Percentiles rank a stretch among this genome's conserved stretches.
Evolutionary conservation across 1,140 invertebrate species (phyloP).

Genomic region (Drosophila murphyi): DNA sequence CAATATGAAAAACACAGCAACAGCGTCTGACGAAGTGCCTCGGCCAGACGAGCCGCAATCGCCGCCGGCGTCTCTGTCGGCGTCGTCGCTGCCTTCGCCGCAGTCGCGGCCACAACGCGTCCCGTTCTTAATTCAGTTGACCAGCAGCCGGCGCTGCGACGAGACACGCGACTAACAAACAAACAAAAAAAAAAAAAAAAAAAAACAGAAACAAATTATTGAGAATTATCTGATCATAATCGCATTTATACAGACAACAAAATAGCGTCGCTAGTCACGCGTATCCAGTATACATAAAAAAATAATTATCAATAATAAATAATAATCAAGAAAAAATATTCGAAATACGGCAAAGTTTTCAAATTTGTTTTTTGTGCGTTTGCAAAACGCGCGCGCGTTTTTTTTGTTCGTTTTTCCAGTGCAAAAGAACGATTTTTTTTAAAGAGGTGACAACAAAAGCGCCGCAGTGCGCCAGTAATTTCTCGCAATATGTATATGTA

Average conservation of each 20-base stretch:
- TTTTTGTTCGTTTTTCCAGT: slow-evolving; percentile 35
- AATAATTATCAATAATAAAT: slow-evolving; percentile 5
- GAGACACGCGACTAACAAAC: slow-evolving; percentile 71
- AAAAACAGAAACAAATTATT: slow-evolving; percentile 16
- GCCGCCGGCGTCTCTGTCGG: slow-evolving; percentile 22
- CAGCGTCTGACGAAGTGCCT: slow-evolving; percentile 44
- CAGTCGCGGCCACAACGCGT: slow-evolving; percentile 53
- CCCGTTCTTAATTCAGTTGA: slow-evolving; percentile 84
- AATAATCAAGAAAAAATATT: not conserved
- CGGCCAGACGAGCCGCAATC: slow-evolving; percentile 56
- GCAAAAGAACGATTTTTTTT: slow-evolving; percentile 11
- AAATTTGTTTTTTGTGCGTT: slow-evolving; percentile 35
- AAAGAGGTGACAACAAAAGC: slow-evolving; percentile 60
- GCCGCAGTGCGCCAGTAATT: slow-evolving; percentile 13
- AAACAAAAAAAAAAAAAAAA: slow-evolving; percentile 31
- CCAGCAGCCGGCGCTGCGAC: slow-evolving; percentile 77
- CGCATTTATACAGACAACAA: slow-evolving; percentile 19
- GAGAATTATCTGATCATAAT: slow-evolving; percentile 12
- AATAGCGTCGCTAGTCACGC: slow-evolving; percentile 2
- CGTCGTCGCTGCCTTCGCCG: slow-evolving; percentile 38
- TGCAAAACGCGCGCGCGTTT: slow-evolving; percentile 60
- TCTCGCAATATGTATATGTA: slow-evolving; percentile 6
- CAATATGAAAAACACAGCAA: slow-evolving; percentile 19
- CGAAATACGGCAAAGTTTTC: slow-evolving; percentile 12
- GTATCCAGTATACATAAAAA: not conserved